Evolutionary conservation across 2,797 vertebrate genomes (phyloP).

Genomic region (Enteromius mattozi): DNA sequence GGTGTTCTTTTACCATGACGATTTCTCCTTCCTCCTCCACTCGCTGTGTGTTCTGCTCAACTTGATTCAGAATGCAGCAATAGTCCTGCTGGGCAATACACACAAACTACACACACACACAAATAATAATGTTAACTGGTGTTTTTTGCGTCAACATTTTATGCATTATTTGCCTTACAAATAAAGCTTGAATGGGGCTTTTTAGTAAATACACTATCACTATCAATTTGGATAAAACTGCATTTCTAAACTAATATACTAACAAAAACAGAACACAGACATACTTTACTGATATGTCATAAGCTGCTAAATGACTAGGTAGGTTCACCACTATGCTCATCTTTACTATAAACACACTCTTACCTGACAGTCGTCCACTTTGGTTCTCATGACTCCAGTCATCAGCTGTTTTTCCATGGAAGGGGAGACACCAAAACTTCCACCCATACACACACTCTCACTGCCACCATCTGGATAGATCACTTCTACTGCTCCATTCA

Average conservation of each 20-base stretch:
- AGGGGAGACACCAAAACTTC: slow-evolving; percentile 97
- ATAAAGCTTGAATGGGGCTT: background rate
- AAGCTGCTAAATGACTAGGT: background rate
- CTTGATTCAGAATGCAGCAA: slow-evolving; percentile 98
- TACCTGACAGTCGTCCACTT: slow-evolving; percentile 99
- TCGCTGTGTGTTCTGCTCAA: slow-evolving; percentile 99
- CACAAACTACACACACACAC: slow-evolving; percentile 83
- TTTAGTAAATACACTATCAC: background rate
- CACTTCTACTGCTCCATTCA: slow-evolving; percentile 98
- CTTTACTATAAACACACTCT: background rate
- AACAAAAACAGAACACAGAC: background rate
- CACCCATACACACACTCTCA: slow-evolving; percentile 97
- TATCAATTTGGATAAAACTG: background rate
- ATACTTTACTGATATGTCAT: background rate
- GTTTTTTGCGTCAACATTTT: background rate
- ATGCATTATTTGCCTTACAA: background rate
- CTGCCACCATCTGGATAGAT: slow-evolving; percentile 89
- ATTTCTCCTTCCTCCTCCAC: slow-evolving; percentile 99
- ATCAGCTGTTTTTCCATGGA: slow-evolving; percentile 98
- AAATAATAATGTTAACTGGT: background rate
- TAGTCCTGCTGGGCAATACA: slow-evolving; percentile 99
- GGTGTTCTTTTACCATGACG: slow-evolving; percentile 98
- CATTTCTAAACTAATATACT: background rate
- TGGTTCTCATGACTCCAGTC: slow-evolving; percentile 98
- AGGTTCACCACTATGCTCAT: background rate